A percentile compares a stretch with the other conserved stretches of the same genome.
phyloP scores from a whole-genome alignment of 1,140 invertebrate species.

The Drosophila pandora region DNA sequence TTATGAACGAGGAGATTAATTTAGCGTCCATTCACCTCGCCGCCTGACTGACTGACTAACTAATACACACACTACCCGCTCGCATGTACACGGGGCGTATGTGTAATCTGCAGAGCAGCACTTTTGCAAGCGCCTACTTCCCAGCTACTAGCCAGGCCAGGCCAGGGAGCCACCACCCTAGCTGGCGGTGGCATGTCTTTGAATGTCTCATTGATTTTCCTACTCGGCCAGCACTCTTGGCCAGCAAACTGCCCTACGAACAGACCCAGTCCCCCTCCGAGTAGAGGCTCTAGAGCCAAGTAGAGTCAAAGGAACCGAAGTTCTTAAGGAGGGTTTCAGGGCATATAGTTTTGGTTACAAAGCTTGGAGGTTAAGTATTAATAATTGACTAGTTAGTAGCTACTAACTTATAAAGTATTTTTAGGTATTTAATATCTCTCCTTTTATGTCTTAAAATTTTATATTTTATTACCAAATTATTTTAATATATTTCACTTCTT shows the following conservation, averaged over 20 bases:
- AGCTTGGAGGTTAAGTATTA: no score
- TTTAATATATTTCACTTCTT: slow-evolving; percentile 13
- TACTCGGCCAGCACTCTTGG: slow-evolving; percentile 19
- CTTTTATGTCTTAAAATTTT: neutral
- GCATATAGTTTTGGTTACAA: no score
- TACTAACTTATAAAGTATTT: no score
- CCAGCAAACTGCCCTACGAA: slow-evolving; percentile 9
- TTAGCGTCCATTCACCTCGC: slow-evolving; percentile 71
- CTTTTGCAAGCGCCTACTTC: slow-evolving; percentile 57
- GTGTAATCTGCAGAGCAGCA: slow-evolving; percentile 53
- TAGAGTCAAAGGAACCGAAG: neutral
- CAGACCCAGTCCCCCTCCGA: no score
- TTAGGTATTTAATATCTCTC: neutral
- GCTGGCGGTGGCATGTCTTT: slow-evolving; percentile 32
- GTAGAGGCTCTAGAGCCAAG: no score
- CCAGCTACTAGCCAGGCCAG: neutral
- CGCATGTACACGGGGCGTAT: slow-evolving; percentile 50
- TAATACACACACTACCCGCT: slow-evolving; percentile 41
- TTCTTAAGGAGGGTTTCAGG: neutral
- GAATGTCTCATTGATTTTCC: slow-evolving; percentile 60
- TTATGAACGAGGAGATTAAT: slow-evolving; percentile 51
- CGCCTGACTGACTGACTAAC: slow-evolving; percentile 45
- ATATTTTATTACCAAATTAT: neutral
- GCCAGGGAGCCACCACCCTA: slow-evolving; percentile 11
- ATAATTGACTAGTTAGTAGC: no score